phyloP scores from a whole-genome alignment of 2,888 invertebrate genomes.

The Carabus problematicus region DNA sequence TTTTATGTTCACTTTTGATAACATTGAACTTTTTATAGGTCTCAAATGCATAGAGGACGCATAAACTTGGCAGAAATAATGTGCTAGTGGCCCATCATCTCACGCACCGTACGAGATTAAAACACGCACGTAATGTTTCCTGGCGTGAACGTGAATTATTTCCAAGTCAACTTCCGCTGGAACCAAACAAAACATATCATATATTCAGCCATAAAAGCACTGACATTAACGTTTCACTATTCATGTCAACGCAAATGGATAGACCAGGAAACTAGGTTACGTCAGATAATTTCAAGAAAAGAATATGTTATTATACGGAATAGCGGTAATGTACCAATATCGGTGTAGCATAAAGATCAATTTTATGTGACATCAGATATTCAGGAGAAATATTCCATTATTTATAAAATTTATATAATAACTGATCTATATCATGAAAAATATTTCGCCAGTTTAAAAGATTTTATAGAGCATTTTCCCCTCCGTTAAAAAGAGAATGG shows the following conservation, averaged over 20 bases:
- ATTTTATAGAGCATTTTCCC: slow-evolving; percentile 26
- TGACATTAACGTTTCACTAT: too few species aligned
- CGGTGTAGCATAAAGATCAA: neutral
- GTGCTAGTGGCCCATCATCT: slow-evolving; percentile 3
- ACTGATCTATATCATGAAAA: slow-evolving; percentile 25
- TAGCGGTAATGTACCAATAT: neutral
- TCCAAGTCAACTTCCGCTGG: too few species aligned
- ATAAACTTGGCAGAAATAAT: slow-evolving; percentile 27
- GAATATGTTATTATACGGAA: too few species aligned
- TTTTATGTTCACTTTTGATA: slow-evolving; percentile 40
- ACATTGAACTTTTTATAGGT: slow-evolving; percentile 41
- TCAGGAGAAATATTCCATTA: neutral
- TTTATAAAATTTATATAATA: slow-evolving; percentile 20
- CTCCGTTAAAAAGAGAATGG: slow-evolving; percentile 38
- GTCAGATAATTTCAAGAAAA: too few species aligned
- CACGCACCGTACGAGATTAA: slow-evolving; percentile 7
- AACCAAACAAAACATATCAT: too few species aligned
- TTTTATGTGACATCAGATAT: neutral
- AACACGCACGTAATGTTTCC: slow-evolving; percentile 14
- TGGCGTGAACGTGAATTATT: slow-evolving; percentile 3
- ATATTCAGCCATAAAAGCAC: too few species aligned
- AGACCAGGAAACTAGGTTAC: too few species aligned
- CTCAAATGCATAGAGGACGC: slow-evolving; percentile 31
- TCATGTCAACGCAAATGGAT: too few species aligned
- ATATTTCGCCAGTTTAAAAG: slow-evolving; percentile 25